Base-by-base conservation (phyloP, 2,113 vertebrate genomes). In the Danionella cerebrum region DNA sequence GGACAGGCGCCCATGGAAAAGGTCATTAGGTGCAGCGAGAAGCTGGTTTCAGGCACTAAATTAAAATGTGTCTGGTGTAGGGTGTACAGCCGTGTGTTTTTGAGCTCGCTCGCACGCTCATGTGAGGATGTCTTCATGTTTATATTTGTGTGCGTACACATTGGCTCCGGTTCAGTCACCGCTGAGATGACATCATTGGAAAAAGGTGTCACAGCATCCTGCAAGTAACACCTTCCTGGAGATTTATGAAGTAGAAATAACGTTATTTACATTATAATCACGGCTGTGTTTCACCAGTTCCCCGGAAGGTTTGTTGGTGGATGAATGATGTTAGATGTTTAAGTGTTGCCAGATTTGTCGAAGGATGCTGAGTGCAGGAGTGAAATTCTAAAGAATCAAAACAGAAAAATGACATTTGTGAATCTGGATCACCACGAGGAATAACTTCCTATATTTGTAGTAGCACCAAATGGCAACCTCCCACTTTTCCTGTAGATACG, bases 21-120 rank as follows among this genome's bases (percentile, higher is more conserved):
- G 75, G 73, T 69, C 6, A 39, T 64, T 74, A 79, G 69, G 64
- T 42, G 27, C 31, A 72, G 82, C 78, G 64, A 78, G 78, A 48
- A 77, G 69, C 69, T 82, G 64, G 76, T 75, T 72, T 38, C 65
- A 55, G 25, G 58, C 51, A 55, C 62, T 67, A 27, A 35, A 19
- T 14, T 12, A 7, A 29, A 65, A 67, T 13, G 5, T 33, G 29
- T 9, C 5, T 33, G 29, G 3, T 6, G 3, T 9, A 33, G 29
- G 29, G 12, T 38, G 53, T 0, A 60, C 14, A 3, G 6, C 25
- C 27, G 6, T 9, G 27, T 5, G 10, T 63, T 48, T 48, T 44
- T 42, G 6, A 48, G 42, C 0, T 13, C 6, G 44, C 14, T 1
- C 5, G 42, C 27, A 11, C 5, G 27, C 6, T 14, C 48, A 35